phyloP scores from a whole-genome alignment of 2,113 vertebrate genomes.

The Pyrgilauda ruficollis region DNA sequence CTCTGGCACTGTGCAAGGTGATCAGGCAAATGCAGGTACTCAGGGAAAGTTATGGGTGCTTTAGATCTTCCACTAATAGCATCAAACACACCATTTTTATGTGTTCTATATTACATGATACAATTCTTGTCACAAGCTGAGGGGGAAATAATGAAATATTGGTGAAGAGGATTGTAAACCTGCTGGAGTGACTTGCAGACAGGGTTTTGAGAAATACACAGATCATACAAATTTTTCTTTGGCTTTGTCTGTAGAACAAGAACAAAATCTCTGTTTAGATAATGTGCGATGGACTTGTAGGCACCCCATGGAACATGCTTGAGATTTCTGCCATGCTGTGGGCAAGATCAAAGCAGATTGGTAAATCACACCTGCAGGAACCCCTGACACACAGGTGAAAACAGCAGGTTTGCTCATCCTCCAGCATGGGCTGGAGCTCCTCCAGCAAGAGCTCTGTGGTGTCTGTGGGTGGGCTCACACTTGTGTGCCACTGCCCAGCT shows the following conservation, averaged over 20 bases:
- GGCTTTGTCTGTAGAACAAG: not conserved
- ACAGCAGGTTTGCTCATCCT: not conserved
- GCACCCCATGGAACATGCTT: not conserved
- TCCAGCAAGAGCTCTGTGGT: not conserved
- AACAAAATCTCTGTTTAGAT: not conserved
- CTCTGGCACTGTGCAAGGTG: not conserved
- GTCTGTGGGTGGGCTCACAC: too few species aligned
- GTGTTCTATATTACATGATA: not conserved
- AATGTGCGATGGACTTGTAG: not conserved
- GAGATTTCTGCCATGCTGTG: not conserved
- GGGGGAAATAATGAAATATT: not conserved
- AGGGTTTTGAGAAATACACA: not conserved
- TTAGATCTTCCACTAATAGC: not conserved
- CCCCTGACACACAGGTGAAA: not conserved
- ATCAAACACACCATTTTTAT: not conserved
- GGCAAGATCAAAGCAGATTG: not conserved
- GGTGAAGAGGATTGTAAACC: not conserved
- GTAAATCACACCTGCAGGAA: not conserved
- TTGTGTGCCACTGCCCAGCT: not conserved
- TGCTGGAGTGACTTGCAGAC: not conserved
- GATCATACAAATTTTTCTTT: not conserved
- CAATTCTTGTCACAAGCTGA: not conserved
- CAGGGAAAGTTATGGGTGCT: not conserved
- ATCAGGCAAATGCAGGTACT: not conserved
- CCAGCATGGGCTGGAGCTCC: not conserved